Conservation (phyloP, 2,797 vertebrate species). For the Denticeps clupeoides region DNA sequence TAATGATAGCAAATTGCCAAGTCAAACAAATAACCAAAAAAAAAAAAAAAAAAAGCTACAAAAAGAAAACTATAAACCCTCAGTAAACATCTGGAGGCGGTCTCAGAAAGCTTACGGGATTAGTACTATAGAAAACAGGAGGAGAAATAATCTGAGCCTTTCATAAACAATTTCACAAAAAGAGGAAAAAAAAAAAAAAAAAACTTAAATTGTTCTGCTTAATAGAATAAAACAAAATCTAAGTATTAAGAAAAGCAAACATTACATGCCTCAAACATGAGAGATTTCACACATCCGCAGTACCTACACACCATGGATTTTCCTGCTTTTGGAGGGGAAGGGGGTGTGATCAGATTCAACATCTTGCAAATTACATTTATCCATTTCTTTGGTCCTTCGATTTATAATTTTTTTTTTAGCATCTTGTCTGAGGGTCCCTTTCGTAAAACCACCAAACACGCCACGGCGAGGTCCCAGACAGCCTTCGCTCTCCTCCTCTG, state of each 20-base stretch:
- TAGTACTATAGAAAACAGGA: conserved; percentile 65
- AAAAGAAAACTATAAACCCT: conserved; percentile 37
- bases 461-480: no score
- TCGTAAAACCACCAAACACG: conserved; percentile 41
- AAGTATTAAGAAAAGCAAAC: conserved; percentile 29
- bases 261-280: conserved; percentile 29
- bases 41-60: conserved; percentile 68
- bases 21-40: conserved; percentile 75
- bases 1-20: conserved; percentile 95
- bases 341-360: no score
- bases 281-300: conserved; percentile 54
- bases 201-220: conserved; percentile 16
- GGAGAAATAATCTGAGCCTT: conserved; percentile 58
- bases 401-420: conserved; percentile 40
- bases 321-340: neutral
- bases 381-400: conserved; percentile 90
- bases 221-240: conserved; percentile 14
- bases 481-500: no score
- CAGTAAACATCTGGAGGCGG: conserved; percentile 68
- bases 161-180: conserved; percentile 52
- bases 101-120: conserved; percentile 70
- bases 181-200: conserved; percentile 24
- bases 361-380: conserved; percentile 17
- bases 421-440: conserved; percentile 36
- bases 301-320: conserved; percentile 37